Evolutionary conservation across 2,797 vertebrate species (phyloP).

Genomic region (Anniella stebbinsi): DNA sequence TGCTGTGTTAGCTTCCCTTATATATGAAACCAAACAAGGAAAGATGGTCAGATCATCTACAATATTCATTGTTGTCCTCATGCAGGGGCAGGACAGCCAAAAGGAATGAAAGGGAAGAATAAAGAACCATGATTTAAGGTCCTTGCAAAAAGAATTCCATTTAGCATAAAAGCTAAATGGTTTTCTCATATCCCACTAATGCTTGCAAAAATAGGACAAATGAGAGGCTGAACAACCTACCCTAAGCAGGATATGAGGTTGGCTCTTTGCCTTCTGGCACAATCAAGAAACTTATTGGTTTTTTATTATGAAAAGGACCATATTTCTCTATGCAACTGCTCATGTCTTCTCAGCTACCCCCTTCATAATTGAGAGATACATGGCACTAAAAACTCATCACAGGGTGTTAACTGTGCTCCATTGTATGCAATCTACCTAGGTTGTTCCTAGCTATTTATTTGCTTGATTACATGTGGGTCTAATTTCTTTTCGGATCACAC

Average conservation of each 20-base stretch:
- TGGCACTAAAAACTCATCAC: background rate
- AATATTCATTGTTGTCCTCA: background rate
- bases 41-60: background rate
- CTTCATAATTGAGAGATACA: background rate
- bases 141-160: background rate
- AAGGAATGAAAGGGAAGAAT: background rate
- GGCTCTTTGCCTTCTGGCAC: too few relatives aligned
- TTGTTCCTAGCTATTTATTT: background rate
- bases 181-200: background rate
- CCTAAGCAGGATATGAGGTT: background rate
- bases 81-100: too few relatives aligned
- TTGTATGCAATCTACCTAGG: background rate
- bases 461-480: background rate
- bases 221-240: background rate
- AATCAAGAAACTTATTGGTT: background rate
- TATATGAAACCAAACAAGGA: background rate
- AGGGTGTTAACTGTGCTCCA: background rate
- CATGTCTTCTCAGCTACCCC: background rate
- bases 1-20: background rate
- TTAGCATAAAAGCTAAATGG: background rate
- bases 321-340: background rate
- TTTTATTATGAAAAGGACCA: background rate
- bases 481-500: background rate
- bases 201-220: background rate
- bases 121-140: background rate